Evolutionary conservation across 2,797 vertebrate species (phyloP).

Genomic region (Orestias chungarensis): DNA sequence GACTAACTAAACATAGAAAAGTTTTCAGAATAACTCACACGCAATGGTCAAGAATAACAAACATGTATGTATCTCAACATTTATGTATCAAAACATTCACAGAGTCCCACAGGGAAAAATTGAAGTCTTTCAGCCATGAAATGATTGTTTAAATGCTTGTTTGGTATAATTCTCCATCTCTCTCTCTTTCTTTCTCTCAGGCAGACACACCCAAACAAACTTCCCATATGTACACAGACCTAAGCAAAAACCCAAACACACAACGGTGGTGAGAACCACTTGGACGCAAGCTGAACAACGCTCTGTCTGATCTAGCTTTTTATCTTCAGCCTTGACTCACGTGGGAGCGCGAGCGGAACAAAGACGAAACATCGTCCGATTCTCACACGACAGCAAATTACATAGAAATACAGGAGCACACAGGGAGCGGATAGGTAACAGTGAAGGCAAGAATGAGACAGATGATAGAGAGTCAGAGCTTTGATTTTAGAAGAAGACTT

Average conservation of each 20-base stretch:
- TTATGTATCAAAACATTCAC: neutral
- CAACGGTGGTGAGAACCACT: slow-evolving; percentile 26
- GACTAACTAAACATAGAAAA: neutral
- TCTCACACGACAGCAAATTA: slow-evolving; percentile 55
- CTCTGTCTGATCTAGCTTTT: slow-evolving; percentile 39
- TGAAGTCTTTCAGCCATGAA: slow-evolving; percentile 63
- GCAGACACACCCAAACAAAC: slow-evolving; percentile 6
- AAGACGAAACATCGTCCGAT: slow-evolving; percentile 59
- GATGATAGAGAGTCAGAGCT: slow-evolving; percentile 14
- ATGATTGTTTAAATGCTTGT: slow-evolving; percentile 50
- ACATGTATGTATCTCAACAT: neutral
- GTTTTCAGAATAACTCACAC: neutral
- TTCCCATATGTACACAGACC: slow-evolving; percentile 4
- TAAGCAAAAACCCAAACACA: slow-evolving; percentile 24
- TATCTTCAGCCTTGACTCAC: slow-evolving; percentile 50
- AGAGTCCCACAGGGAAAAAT: slow-evolving; percentile 38
- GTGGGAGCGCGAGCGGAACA: slow-evolving; percentile 32
- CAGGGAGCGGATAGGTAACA: slow-evolving; percentile 8
- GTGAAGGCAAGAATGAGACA: slow-evolving; percentile 1
- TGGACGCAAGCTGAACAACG: slow-evolving; percentile 34
- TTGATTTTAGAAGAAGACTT: neutral
- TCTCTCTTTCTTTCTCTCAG: neutral
- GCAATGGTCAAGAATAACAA: neutral
- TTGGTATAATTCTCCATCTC: slow-evolving; percentile 37
- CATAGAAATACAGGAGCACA: slow-evolving; percentile 14